These are phyloP conservation scores for Kryptopterus vitreolus DNA, from an alignment of 2,797 vertebrate species.

Conservation along the genomic window DNA sequence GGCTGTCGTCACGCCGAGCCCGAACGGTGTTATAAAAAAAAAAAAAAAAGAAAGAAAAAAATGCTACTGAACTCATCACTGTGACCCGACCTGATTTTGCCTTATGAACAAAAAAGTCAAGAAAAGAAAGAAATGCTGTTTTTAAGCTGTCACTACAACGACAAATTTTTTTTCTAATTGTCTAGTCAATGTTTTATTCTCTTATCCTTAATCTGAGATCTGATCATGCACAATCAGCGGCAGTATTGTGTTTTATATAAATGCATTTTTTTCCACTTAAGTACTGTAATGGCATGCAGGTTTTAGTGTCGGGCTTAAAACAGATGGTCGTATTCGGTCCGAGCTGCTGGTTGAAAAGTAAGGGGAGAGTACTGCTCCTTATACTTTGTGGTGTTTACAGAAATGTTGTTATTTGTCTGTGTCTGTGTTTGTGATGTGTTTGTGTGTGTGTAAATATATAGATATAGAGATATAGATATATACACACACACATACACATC, in stretches of 20 bases:
- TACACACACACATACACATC: background rate
- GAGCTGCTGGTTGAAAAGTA: constrained; percentile 40
- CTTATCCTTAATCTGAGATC: constrained; percentile 58
- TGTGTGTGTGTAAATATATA: constrained; percentile 40
- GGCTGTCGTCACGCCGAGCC: constrained; percentile 41
- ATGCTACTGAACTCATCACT: constrained; percentile 78
- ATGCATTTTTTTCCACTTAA: constrained; percentile 40
- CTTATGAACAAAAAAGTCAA: constrained; percentile 74
- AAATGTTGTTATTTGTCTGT: constrained; percentile 47
- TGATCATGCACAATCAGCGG: constrained; percentile 47
- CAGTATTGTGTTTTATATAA: constrained; percentile 48
- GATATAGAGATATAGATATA: constrained; percentile 27
- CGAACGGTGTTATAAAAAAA: background rate
- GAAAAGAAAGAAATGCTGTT: constrained; percentile 69
- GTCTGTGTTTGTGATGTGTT: constrained; percentile 36
- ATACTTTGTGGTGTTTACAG: constrained; percentile 48
- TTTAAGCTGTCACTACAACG: constrained; percentile 76
- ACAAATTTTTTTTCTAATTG: constrained; percentile 69
- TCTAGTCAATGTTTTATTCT: constrained; percentile 71
- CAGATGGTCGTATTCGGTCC: constrained; percentile 30
- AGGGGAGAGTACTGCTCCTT: constrained; percentile 61
- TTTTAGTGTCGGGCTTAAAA: constrained; percentile 46
- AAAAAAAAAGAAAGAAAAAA: background rate
- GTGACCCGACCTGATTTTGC: constrained; percentile 86
- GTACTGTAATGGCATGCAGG: constrained; percentile 48